phyloP scores from a whole-genome alignment of 1,140 invertebrate genomes.

The Tetramorium parvispinum region DNA sequence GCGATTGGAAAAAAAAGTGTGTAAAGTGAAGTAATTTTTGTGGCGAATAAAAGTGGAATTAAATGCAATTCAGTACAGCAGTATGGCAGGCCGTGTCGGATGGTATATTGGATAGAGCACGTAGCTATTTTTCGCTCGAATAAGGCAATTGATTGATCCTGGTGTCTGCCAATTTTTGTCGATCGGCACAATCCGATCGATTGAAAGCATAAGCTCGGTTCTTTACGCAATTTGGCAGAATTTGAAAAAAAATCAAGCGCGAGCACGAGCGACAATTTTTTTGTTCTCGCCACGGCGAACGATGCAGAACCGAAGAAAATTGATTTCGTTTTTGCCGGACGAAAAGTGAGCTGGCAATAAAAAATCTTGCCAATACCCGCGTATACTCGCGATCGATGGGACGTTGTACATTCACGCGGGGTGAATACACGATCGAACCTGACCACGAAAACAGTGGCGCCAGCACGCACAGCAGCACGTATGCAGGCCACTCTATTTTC shows the following conservation, averaged over 20 bases:
- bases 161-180: conserved; percentile 15
- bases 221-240: conserved; percentile 10
- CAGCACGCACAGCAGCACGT: not conserved
- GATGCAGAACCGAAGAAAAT: not conserved
- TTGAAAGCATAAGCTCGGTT: conserved; percentile 29
- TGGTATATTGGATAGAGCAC: not conserved
- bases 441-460: not conserved
- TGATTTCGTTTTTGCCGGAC: not conserved
- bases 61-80: not conserved
- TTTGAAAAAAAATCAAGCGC: conserved; percentile 32
- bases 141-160: conserved; percentile 26
- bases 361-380: no score
- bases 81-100: not conserved
- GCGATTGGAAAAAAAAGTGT: not conserved
- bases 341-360: not conserved
- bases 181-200: conserved; percentile 5
- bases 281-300: not conserved
- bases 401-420: no score
- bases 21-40: conserved; percentile 15
- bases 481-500: not conserved
- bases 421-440: not conserved
- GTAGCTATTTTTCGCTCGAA: conserved; percentile 20
- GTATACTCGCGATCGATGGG: not conserved
- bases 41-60: not conserved
- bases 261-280: not conserved